Evolutionary conservation across 1,140 invertebrate species (phyloP).

Genomic region (Sarcophaga bullata): DNA sequence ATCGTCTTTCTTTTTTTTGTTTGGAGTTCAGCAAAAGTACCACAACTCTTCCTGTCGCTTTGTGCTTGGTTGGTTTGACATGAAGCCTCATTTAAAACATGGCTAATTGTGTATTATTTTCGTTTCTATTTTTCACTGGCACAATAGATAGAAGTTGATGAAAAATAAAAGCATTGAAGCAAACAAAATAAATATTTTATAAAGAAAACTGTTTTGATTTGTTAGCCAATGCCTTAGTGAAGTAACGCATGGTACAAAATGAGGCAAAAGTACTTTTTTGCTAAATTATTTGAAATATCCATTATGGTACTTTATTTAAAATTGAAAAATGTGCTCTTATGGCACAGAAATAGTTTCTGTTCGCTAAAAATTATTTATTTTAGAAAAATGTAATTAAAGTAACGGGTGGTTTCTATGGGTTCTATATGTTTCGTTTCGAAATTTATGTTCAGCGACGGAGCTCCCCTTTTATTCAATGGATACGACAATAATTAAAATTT

Average conservation of each 20-base stretch:
- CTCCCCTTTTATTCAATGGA: too few species aligned
- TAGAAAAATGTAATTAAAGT: too few species aligned
- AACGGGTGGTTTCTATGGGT: too few species aligned
- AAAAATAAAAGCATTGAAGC: not conserved
- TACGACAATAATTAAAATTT: too few species aligned
- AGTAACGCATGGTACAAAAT: not conserved
- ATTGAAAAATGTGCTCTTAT: too few species aligned
- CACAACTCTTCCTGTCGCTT: not conserved
- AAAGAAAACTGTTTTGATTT: not conserved
- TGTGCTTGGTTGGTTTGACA: not conserved
- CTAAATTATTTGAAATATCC: too few species aligned
- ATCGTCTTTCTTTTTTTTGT: not conserved
- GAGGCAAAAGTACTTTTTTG: not conserved
- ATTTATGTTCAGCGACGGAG: too few species aligned
- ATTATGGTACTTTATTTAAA: too few species aligned
- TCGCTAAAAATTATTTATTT: too few species aligned
- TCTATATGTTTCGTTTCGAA: too few species aligned
- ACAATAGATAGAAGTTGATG: not conserved
- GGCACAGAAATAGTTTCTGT: too few species aligned
- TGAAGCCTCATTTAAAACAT: constrained; percentile 7
- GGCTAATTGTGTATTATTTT: constrained; percentile 15
- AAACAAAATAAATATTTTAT: not conserved
- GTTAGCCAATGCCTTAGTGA: not conserved
- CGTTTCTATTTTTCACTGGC: constrained; percentile 8
- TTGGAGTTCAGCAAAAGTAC: not conserved